Conservation (phyloP, 2,113 vertebrate species). For the Phoenicopterus ruber region DNA sequence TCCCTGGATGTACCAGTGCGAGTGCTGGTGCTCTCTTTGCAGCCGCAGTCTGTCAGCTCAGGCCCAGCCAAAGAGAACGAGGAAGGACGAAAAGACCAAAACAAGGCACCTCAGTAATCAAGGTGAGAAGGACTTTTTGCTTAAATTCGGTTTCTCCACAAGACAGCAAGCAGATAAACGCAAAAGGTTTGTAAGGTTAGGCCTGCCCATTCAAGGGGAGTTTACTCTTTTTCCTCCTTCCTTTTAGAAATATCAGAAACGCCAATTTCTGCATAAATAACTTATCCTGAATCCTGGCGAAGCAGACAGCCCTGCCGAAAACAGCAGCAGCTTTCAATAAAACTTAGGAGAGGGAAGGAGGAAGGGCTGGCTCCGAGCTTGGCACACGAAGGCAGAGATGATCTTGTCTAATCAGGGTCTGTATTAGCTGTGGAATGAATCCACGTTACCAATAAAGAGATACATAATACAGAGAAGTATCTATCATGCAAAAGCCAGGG, state of each 20-base stretch:
- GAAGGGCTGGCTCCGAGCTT: not conserved
- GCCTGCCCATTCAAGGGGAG: not conserved
- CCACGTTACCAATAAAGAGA: not conserved
- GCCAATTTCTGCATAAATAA: not conserved
- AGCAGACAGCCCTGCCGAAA: not conserved
- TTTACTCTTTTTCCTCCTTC: not conserved
- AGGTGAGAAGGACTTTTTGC: not conserved
- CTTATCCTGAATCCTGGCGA: not conserved
- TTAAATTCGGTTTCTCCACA: not conserved
- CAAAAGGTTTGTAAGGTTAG: not conserved
- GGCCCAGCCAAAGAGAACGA: not conserved
- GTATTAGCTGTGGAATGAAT: not conserved
- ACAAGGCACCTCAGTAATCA: not conserved
- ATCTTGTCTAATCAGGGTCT: conserved; percentile 11
- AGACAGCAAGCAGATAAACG: not conserved
- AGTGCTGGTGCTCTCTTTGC: not conserved
- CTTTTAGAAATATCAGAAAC: conserved; percentile 17
- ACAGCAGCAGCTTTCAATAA: conserved; percentile 1
- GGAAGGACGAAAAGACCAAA: not conserved
- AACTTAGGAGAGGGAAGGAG: not conserved
- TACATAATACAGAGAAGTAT: not conserved
- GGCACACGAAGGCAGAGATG: not conserved
- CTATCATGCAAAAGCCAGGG: not conserved
- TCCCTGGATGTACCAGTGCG: not conserved
- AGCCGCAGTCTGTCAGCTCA: not conserved